These are phyloP conservation scores for Cossypha heuglini DNA, from an alignment of 2,797 vertebrate genomes.

Conservation along the genomic window DNA sequence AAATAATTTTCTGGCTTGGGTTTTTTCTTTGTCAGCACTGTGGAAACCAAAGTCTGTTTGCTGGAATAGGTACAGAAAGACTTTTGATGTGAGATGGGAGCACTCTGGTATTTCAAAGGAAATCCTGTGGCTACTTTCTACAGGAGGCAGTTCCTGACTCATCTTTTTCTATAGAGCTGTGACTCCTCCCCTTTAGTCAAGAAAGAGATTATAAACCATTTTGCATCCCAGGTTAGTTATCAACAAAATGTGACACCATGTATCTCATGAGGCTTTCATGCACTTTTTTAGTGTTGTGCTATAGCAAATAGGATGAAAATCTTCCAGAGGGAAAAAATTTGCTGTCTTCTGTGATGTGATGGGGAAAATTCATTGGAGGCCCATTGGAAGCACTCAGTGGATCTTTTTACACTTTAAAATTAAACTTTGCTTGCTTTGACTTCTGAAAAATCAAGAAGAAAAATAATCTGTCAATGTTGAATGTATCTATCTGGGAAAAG, in stretches of 20 bases:
- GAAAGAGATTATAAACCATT: neutral
- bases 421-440: neutral
- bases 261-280: neutral
- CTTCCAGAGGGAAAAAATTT: neutral
- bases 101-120: neutral
- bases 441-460: neutral
- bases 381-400: neutral
- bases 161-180: neutral
- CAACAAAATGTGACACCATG: neutral
- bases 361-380: neutral
- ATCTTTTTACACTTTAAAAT: neutral
- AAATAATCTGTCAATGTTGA: neutral
- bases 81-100: neutral
- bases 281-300: neutral
- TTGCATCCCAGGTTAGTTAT: neutral
- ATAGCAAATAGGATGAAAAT: neutral
- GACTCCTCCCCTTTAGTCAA: neutral
- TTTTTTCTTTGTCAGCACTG: neutral
- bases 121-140: neutral
- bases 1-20: neutral
- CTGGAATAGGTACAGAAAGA: neutral
- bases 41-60: neutral
- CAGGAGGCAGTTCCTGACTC: neutral
- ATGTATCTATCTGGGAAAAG: neutral
- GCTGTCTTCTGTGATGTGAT: neutral